Conservation (phyloP, 2,797 vertebrate genomes). For the Coracias cyanogaster region DNA sequence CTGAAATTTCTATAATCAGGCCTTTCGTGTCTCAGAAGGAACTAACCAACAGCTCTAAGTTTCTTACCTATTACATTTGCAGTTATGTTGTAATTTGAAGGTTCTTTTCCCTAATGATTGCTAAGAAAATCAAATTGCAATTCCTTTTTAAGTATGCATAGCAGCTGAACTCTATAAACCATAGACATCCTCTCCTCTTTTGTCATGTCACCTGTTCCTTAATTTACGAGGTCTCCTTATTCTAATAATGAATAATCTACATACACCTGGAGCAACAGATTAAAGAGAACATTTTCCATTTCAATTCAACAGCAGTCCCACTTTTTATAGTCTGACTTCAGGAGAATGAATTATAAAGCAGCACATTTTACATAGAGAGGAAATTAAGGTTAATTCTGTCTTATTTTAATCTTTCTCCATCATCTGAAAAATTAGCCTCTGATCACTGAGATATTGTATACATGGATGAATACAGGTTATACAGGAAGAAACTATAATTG, state of each 20-base stretch:
- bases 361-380: neutral
- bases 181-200: neutral
- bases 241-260: neutral
- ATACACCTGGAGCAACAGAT: neutral
- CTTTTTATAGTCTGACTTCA: neutral
- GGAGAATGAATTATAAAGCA: neutral
- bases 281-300: neutral
- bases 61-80: neutral
- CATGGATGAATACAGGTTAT: neutral
- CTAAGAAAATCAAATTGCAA: neutral
- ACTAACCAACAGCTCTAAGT: neutral
- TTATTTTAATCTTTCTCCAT: neutral
- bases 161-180: neutral
- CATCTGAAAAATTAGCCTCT: neutral
- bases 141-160: neutral
- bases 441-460: neutral
- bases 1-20: neutral
- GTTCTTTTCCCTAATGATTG: neutral
- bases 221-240: neutral
- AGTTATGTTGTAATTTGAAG: neutral
- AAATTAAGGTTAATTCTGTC: neutral
- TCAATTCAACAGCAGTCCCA: neutral
- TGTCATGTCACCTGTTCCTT: neutral
- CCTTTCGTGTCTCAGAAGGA: neutral
- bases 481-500: neutral